Conservation (phyloP, 2,113 vertebrate species). For the Sinocyclocheilus anophthalmus region DNA sequence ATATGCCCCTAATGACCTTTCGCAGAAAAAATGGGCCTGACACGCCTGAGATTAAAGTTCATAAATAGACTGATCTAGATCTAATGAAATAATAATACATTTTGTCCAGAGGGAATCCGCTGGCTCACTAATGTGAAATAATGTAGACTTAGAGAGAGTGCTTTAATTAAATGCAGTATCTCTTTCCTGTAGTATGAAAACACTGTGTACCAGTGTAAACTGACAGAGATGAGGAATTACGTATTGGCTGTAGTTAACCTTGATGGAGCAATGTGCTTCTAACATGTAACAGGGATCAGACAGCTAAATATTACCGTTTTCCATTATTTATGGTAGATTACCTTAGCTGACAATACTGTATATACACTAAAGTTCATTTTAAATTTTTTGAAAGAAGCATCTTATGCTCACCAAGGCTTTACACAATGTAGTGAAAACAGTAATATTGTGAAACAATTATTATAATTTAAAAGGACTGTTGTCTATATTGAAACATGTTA, state of each 20-base stretch:
- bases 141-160: neutral
- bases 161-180: slow-evolving; percentile 16
- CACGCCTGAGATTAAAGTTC: slow-evolving; percentile 5
- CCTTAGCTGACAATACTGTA: too few species aligned
- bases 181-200: slow-evolving; percentile 3
- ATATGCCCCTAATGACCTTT: neutral
- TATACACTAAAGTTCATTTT: neutral
- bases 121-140: slow-evolving; percentile 3
- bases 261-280: neutral
- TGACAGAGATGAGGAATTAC: slow-evolving; percentile 15
- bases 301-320: neutral
- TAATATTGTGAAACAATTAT: too few species aligned
- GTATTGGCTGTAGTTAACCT: neutral
- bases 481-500: neutral
- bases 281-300: neutral
- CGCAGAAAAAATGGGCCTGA: slow-evolving; percentile 5
- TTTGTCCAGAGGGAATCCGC: slow-evolving; percentile 40
- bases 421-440: neutral
- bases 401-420: neutral
- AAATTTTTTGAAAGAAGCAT: neutral
- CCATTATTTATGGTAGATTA: too few species aligned
- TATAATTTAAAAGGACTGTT: too few species aligned
- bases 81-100: slow-evolving; percentile 35
- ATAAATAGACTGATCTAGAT: neutral
- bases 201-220: neutral